Evolutionary conservation across 2,888 invertebrate species (phyloP), one percentile per base, ranked within the genome.

Genomic region (Acrobasis suavella): DNA sequence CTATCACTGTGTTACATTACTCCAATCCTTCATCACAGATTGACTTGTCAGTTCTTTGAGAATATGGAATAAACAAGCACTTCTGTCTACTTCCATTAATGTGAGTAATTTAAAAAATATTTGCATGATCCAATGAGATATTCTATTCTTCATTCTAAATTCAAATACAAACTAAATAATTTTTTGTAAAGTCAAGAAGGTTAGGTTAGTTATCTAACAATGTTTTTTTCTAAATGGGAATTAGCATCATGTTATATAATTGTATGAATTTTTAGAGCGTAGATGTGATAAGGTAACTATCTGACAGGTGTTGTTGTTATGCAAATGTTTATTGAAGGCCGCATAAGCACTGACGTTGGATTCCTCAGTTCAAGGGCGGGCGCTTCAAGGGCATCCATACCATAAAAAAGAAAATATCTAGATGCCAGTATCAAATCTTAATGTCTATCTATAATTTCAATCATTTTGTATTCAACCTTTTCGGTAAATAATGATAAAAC

Each of bases 191-290:
- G 83, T 83, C 78, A 84, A 80, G 78, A 75, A 88, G 88, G 89
- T 89, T 89, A 88, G 59, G n/a, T 32, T 70, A 75, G 78, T 86
- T 88, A 87, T 85, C 88, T 87, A 87, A 87, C 70, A 78, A 64
- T 68, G 62, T 60, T 68, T 50, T 50, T 5, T 50, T n/a, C n/a
- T n/a, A n/a, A n/a, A 17, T 8, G 62, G 56, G 46, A 46, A 38
- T 62, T 52, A 61, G 61, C 63, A 62, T 54, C 9, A 42, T 60
- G 54, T 64, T 50, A 62, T 60, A 51, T 62, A 42, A 60, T 46
- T 58, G 15, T 56, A 42, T 15, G 22, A 50, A 58, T 49, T 32
- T n/a, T n/a, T 54, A n/a, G 12, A 17, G 10, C 10, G 9, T 7
- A 6, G 0, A 9, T 39, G 49, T 50, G 37, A 37, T 46, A 63